These are phyloP conservation scores for Aporrectodea caliginosa DNA, from an alignment of 1,140 invertebrate genomes.

Conservation along the genomic window DNA sequence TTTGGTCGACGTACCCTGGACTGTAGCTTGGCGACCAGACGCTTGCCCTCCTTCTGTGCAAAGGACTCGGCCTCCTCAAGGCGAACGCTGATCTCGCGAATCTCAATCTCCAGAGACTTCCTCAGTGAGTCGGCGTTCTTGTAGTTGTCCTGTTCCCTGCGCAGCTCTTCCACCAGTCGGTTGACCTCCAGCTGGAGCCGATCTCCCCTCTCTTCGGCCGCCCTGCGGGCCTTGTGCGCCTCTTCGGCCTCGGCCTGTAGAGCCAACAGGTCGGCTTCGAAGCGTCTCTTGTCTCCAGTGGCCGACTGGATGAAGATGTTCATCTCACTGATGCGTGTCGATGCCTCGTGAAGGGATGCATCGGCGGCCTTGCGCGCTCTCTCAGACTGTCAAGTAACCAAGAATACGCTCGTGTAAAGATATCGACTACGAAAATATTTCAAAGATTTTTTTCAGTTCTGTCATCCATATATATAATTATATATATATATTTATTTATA, in stretches of 20 bases:
- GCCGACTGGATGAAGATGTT: constrained; percentile 47
- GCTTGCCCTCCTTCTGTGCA: constrained; percentile 53
- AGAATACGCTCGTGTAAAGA: too few species aligned
- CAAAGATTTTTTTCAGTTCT: too few species aligned
- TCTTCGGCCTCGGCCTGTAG: constrained; percentile 86
- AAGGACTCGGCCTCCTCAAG: constrained; percentile 56
- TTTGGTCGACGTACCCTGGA: constrained; percentile 43
- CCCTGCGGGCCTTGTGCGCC: constrained; percentile 68
- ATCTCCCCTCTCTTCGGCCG: constrained; percentile 53
- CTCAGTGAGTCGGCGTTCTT: constrained; percentile 55
- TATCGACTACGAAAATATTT: too few species aligned
- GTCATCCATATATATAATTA: too few species aligned
- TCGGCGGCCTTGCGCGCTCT: constrained; percentile 54
- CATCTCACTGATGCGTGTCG: constrained; percentile 48
- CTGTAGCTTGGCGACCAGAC: constrained; percentile 54
- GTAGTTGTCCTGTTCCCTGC: constrained; percentile 57
- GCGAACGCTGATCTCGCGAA: constrained; percentile 54
- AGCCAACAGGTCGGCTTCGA: constrained; percentile 51
- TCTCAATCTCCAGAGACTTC: constrained; percentile 56
- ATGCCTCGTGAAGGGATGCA: constrained; percentile 46
- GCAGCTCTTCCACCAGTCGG: constrained; percentile 52
- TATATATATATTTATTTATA: too few species aligned
- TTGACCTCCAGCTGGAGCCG: constrained; percentile 43
- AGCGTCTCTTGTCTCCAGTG: constrained; percentile 53
- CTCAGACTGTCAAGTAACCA: constrained; percentile 52